Conservation (phyloP, 1,140 invertebrate species). For the Lepidurus arcticus region DNA sequence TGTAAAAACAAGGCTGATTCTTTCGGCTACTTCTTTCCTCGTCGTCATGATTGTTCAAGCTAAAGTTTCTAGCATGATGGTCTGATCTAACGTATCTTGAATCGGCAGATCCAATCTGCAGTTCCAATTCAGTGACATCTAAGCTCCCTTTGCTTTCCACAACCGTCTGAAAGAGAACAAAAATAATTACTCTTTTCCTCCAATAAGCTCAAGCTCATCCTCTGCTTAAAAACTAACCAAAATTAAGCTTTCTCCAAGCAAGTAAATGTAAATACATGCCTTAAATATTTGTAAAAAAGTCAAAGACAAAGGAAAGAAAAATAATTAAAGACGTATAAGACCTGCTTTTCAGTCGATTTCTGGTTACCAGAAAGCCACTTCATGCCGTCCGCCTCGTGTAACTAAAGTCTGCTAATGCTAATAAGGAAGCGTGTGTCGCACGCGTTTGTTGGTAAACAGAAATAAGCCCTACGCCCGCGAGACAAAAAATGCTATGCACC, state of each 20-base stretch:
- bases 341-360: background rate
- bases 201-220: background rate
- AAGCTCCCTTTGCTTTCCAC: conserved; percentile 38
- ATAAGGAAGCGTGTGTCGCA: background rate
- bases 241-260: background rate
- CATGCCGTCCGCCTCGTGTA: background rate
- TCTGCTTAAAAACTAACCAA: background rate
- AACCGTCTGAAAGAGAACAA: conserved; percentile 36
- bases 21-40: background rate
- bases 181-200: background rate
- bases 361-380: background rate
- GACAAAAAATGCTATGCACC: background rate
- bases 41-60: background rate
- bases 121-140: conserved; percentile 38
- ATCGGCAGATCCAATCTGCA: conserved; percentile 35
- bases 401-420: background rate
- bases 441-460: conserved; percentile 10
- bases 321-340: background rate
- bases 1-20: background rate
- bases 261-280: too few relatives aligned
- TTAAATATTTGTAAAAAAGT: background rate
- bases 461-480: background rate
- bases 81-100: background rate
- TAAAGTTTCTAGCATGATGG: background rate
- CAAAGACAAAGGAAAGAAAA: background rate